phyloP scores from a whole-genome alignment of 2,797 vertebrate genomes.

The Clarias platycephalus region DNA sequence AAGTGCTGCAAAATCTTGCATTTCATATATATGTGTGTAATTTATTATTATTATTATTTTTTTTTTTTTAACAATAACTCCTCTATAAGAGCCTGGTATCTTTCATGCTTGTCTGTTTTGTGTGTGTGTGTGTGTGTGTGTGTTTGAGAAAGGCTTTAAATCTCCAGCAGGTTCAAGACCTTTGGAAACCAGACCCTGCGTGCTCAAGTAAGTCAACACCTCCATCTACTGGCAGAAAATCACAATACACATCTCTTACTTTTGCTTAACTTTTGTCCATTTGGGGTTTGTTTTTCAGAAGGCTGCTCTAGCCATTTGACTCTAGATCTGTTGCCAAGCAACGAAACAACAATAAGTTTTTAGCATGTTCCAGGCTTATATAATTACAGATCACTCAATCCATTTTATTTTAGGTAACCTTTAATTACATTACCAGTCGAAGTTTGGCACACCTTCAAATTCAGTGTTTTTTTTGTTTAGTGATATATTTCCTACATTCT shows the following conservation, averaged over 20 bases:
- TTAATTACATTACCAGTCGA: not conserved
- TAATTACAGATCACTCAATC: not conserved
- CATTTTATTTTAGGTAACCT: not conserved
- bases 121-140: not conserved
- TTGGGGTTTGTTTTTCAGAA: not conserved
- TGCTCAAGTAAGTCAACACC: not conserved
- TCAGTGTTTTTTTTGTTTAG: no score
- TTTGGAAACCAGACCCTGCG: not conserved
- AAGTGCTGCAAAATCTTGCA: not conserved
- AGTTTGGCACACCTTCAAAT: no score
- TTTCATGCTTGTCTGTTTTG: not conserved
- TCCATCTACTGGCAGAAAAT: slow-evolving; percentile 31
- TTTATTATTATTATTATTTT: no score
- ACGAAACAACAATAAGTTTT: not conserved
- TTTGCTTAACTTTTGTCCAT: not conserved
- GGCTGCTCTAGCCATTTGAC: not conserved
- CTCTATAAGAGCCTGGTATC: not conserved
- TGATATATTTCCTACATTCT: no score
- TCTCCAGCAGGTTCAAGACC: not conserved
- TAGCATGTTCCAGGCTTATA: not conserved
- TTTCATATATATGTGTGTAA: not conserved
- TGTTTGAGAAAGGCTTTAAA: not conserved
- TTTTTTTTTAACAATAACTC: not conserved
- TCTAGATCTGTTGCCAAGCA: not conserved
- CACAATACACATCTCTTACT: not conserved